phyloP scores from a whole-genome alignment of 2,113 vertebrate genomes.

The Gymnobelideus leadbeateri region DNA sequence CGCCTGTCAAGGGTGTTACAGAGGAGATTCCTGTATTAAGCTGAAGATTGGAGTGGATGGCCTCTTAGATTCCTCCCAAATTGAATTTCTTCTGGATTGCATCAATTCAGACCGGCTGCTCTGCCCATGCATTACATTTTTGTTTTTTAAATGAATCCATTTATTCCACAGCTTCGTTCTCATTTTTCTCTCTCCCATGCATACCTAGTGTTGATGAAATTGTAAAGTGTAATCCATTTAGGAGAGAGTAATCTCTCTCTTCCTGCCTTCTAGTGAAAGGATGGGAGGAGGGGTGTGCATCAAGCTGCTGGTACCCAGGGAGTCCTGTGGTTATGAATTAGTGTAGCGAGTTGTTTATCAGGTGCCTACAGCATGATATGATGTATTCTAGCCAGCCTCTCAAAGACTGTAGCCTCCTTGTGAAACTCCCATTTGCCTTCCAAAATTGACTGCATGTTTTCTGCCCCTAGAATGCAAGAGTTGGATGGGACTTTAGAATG shows the following conservation, averaged over 20 bases:
- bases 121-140: neutral
- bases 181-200: neutral
- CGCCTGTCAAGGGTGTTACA: neutral
- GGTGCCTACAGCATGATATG: neutral
- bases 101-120: neutral
- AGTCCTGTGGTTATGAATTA: conserved; percentile 6
- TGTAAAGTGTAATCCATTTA: neutral
- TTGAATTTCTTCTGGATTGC: neutral
- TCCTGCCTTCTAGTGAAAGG: neutral
- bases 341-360: neutral
- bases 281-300: neutral
- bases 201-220: neutral
- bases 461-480: neutral
- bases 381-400: neutral
- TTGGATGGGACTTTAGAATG: neutral
- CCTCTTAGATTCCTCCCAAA: neutral
- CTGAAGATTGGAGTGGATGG: neutral
- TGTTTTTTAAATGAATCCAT: conserved; percentile 1
- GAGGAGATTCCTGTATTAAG: neutral
- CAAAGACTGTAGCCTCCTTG: neutral
- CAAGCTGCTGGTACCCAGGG: neutral
- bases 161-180: neutral
- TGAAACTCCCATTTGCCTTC: neutral
- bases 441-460: neutral
- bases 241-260: conserved; percentile 1